Evolutionary conservation across 2,797 vertebrate species (phyloP), one percentile per base, ranked within the genome.

Genomic region (Enteromius thamalakanensis): DNA sequence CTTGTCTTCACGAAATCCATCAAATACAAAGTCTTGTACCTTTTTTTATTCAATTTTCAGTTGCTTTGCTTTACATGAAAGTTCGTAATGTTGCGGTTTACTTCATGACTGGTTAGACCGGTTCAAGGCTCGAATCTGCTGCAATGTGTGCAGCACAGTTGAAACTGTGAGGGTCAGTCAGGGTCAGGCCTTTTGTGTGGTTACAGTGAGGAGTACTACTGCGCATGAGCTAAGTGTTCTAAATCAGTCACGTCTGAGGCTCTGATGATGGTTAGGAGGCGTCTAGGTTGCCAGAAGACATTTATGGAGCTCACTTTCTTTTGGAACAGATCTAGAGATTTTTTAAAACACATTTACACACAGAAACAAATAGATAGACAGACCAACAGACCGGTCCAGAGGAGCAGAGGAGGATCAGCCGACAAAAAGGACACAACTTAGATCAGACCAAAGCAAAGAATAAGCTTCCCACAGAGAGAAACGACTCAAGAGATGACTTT

Each of bases 401-500:
- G 32, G 45, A 71, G 26, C 72, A 81, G 55, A 86, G 70, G 47
- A 29, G 23, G 69, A 69, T 19, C 15, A 71, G 37, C n/a, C 21
- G 60, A 77, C 51, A 71, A 55, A 68, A 60, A 71, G 80, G 21
- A 37, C 49, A 34, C 69, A 85, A 84, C 34, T 53, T 21, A 87
- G 53, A 72, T 65, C 76, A 81, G 81, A 84, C 62, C 86, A 86
- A 84, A 88, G 85, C 10, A 69, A 82, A 34, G 58, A 87, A 74
- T 85, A 72, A 85, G 85, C 87, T 84, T 88, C 87, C 84, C 84
- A 86, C 87, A 87, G 85, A 84, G 86, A 85, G 81, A 68, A 83
- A 87, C 47, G 74, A 84, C 82, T 86, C 85, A 58, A n/a, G 58
- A 81, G 45, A 53, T 74, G 6, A 51, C 29, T 75, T 37, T 47